Conservation (phyloP, 2,888 invertebrate genomes). For the Zygothrica quintamaculata region DNA sequence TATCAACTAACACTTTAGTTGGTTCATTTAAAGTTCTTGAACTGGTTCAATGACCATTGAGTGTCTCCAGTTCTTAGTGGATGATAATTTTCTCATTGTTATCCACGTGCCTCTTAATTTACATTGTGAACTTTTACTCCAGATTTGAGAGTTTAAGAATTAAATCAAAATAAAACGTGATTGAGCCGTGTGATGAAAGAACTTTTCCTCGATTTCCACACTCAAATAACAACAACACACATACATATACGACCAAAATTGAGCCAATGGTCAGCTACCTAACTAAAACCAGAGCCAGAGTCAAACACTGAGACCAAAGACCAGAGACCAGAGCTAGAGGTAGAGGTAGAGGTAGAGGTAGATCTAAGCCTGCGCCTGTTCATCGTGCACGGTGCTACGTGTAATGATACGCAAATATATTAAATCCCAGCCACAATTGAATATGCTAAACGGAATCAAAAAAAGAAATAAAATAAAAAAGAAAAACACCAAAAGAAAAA, state of each 20-base stretch:
- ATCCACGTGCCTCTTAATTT: constrained; percentile 64
- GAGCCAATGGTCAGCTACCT: constrained; percentile 8
- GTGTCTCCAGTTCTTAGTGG: background rate
- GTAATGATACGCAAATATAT: constrained; percentile 60
- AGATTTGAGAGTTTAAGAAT: constrained; percentile 60
- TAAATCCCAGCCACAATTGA: constrained; percentile 51
- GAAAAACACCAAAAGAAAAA: no score
- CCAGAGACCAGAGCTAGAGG: no score
- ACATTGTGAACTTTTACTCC: constrained; percentile 73
- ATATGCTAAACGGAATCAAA: constrained; percentile 58
- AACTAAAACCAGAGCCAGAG: no score
- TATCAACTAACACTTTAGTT: no score
- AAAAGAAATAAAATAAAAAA: constrained; percentile 6
- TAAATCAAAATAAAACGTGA: constrained; percentile 72
- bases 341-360: no score
- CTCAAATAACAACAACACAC: constrained; percentile 6
- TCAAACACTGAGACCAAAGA: no score
- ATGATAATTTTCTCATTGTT: constrained; percentile 22
- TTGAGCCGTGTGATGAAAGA: constrained; percentile 54
- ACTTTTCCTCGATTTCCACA: constrained; percentile 74
- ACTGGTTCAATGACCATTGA: background rate
- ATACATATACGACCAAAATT: constrained; percentile 28
- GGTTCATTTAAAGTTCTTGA: no score
- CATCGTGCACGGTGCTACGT: constrained; percentile 1
- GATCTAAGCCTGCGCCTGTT: constrained; percentile 3